Evolutionary conservation across 2,797 vertebrate genomes (phyloP), one percentile per base, ranked within the genome.

Genomic region (Tiaroga cobitis): DNA sequence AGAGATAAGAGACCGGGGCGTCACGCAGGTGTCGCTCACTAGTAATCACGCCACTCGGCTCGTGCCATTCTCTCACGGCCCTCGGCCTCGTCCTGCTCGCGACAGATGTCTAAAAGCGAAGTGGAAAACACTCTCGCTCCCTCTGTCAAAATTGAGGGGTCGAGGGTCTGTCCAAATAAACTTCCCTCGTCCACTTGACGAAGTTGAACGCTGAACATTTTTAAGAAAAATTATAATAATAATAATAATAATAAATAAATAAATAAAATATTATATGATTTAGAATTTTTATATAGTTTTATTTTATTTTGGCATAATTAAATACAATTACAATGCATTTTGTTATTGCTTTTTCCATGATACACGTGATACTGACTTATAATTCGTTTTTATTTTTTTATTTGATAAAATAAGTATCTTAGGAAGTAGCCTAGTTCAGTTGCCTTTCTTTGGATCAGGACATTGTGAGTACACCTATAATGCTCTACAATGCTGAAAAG

Each of bases 401-500:
- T 37, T 29, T 29, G 3, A 43, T 13, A 46, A 16, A 18, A 18
- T 49, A 49, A 49, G 15, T 37, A 56, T 56, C 6, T 76, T 56
- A n/a, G 6, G n/a, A 32, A 18, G 59, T 29, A 41, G 39, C 18
- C 5, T 6, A 46, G 59, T 13, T 65, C 9, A 65, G n/a, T 24
- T 46, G 19, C 49, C 74, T 56, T 76, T 21, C 4, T 54, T 56
- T 76, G 51, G 49, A 56, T 56, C 11, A 37, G 49, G 10, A 65
- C 16, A 32, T 15, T 32, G 6, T 80, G 21, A 49, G 18, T 26
- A 49, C 29, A 80, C 78, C 56, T 79, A 29, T 65, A 19, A 65
- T 8, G 78, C 39, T 67, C 29, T 29, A 34, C 78, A 68, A 49
- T 49, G 18, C 69, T 65, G 46, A 56, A 43, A 83, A 73, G 59